Conservation (phyloP, 2,797 vertebrate species). For the Sparus aurata region DNA sequence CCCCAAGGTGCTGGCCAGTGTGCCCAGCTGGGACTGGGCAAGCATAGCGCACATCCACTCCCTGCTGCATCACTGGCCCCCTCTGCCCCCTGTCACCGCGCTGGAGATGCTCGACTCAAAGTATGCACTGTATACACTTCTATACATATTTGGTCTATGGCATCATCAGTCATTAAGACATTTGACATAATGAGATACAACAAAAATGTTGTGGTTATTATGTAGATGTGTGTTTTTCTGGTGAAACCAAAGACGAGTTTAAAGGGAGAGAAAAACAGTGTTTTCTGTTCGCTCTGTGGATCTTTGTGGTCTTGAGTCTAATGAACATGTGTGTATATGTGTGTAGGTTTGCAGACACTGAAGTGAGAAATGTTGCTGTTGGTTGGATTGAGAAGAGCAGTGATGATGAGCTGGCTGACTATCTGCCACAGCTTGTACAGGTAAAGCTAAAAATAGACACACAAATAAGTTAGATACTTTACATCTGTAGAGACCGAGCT, state of each 20-base stretch:
- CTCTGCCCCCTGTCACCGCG: constrained; percentile 91
- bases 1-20: constrained; percentile 93
- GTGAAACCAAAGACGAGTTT: background rate
- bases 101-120: constrained; percentile 95
- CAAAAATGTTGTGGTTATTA: background rate
- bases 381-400: constrained; percentile 93
- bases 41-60: constrained; percentile 93
- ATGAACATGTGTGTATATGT: constrained; percentile 15
- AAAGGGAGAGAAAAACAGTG: background rate
- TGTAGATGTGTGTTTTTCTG: background rate
- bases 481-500: background rate
- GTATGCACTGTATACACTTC: constrained; percentile 78
- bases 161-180: background rate
- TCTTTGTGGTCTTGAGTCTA: background rate
- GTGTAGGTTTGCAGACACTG: constrained; percentile 94
- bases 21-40: constrained; percentile 95
- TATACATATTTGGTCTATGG: background rate
- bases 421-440: constrained; percentile 97
- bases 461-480: background rate
- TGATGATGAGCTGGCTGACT: constrained; percentile 95
- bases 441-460: constrained; percentile 70
- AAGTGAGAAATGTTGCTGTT: constrained; percentile 92
- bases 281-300: background rate
- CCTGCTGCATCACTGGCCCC: constrained; percentile 91
- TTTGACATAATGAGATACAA: background rate